Evolutionary conservation across 2,888 invertebrate genomes (phyloP), one percentile per base, ranked within the genome.

Genomic region (Agriopis marginaria): DNA sequence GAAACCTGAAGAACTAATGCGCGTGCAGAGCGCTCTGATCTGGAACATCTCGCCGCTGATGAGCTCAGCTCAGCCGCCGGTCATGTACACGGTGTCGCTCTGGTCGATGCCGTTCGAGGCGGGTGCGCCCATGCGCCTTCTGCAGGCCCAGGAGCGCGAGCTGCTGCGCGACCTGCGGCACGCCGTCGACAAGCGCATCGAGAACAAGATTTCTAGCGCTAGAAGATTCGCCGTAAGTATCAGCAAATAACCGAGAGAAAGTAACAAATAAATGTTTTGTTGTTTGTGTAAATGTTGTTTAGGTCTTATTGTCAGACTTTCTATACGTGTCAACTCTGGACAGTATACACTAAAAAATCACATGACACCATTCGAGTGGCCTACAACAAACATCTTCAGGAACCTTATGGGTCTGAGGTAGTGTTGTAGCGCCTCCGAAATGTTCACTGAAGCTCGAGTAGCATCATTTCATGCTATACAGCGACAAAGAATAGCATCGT

Each of bases 11-110:
- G 98, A 99, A 89, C 90, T 99, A 76, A 97, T 99, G 96, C 96
- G 98, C 77, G 98, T 99, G 3, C 98, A 99, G 89, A 98, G 98
- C 78, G 98, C 98, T 11, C 95, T 99, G 63, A 98, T 99, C 83
- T 99, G 99, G 99, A 98, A 98, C 89, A 97, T 99, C 81, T 98
- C 98, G n/a, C 99, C 99, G 7, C 92, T 99, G 81, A 98, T 99
- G 97, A 98, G 98, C 74, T 98, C 98, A 58, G 97, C 98, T 58
- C 98, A 98, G 88, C 98, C 99, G 7, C 99, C 99, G 32, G 95
- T 97, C 64, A 97, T 99, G 96, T 99, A 98, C 92, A 97, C 98
- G 17, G 97, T 97, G 61, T 98, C 98, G 11, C 89, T 98, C 79
- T 98, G 98, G 98, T 97, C 97, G 11, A 95, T 97, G 90, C 97